Evolutionary conservation across 2,113 vertebrate species (phyloP).

Genomic region (Chlamydotis undulata): DNA sequence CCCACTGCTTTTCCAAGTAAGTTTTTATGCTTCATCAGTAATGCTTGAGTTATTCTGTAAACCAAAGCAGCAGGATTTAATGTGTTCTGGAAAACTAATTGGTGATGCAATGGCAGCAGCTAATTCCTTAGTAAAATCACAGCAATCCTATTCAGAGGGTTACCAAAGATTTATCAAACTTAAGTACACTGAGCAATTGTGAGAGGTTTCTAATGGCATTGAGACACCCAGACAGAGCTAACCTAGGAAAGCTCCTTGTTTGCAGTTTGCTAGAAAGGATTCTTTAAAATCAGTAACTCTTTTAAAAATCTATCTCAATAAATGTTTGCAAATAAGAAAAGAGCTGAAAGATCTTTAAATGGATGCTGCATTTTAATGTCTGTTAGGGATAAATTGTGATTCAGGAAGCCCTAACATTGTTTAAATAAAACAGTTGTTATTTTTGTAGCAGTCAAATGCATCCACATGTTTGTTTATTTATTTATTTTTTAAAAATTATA

Average conservation of each 20-base stretch:
- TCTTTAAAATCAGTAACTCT: conserved; percentile 59
- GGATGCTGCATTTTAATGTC: conserved; percentile 17
- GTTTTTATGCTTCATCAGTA: conserved; percentile 95
- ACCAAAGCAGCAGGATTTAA: conserved; percentile 90
- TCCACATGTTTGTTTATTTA: not conserved
- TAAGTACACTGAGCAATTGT: conserved; percentile 79
- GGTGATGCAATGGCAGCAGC: conserved; percentile 89
- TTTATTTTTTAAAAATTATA: not conserved
- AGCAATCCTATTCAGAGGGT: conserved; percentile 84
- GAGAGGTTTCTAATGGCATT: conserved; percentile 67
- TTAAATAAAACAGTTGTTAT: not conserved
- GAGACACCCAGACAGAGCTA: conserved; percentile 59
- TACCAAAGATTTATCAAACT: conserved; percentile 83
- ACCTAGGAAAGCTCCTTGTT: conserved; percentile 65
- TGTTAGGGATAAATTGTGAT: not conserved
- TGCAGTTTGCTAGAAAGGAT: conserved; percentile 60
- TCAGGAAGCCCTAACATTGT: not conserved
- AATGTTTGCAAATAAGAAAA: conserved; percentile 52
- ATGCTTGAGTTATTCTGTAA: conserved; percentile 91
- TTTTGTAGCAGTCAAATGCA: not conserved
- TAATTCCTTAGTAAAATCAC: conserved; percentile 90
- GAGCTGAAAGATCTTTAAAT: not conserved
- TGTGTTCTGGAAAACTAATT: conserved; percentile 92
- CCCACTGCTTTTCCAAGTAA: conserved; percentile 93
- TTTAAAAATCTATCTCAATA: conserved; percentile 51